A percentile compares a stretch with the other conserved stretches of the same genome.
Conservation (phyloP, 1,140 invertebrate species). For the Sarcophaga bullata region DNA sequence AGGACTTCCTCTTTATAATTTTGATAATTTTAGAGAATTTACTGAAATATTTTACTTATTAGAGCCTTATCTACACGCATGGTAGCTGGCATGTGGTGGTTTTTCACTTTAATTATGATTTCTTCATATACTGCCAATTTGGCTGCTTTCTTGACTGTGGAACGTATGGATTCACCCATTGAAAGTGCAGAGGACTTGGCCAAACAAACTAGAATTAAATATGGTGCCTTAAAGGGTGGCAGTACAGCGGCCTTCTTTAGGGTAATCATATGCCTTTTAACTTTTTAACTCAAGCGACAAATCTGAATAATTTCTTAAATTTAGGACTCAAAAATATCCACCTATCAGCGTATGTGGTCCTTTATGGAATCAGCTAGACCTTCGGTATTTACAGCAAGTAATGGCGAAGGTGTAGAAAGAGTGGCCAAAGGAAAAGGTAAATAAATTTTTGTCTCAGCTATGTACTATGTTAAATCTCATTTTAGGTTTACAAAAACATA, state of each 20-base stretch:
- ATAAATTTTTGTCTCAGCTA: no score
- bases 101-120: conserved; percentile 98
- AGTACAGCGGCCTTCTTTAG: conserved; percentile 93
- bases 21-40: conserved; percentile 32
- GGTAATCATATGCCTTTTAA: conserved; percentile 69
- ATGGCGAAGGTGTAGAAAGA: conserved; percentile 85
- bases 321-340: conserved; percentile 92
- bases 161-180: conserved; percentile 95
- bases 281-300: background rate
- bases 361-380: conserved; percentile 90
- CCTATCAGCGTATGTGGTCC: conserved; percentile 92
- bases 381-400: conserved; percentile 85
- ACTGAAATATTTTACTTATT: conserved; percentile 48
- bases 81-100: conserved; percentile 96
- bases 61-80: conserved; percentile 88
- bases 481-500: no score
- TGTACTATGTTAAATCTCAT: no score
- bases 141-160: conserved; percentile 96
- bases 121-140: conserved; percentile 98
- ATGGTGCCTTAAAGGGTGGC: conserved; percentile 91
- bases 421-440: conserved; percentile 83
- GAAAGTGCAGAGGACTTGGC: conserved; percentile 95
- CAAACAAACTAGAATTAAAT: conserved; percentile 96
- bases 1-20: background rate
- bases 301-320: conserved; percentile 44